These are phyloP conservation scores for Centropus bengalensis DNA, from an alignment of 2,113 vertebrate species.

Conservation along the genomic window DNA sequence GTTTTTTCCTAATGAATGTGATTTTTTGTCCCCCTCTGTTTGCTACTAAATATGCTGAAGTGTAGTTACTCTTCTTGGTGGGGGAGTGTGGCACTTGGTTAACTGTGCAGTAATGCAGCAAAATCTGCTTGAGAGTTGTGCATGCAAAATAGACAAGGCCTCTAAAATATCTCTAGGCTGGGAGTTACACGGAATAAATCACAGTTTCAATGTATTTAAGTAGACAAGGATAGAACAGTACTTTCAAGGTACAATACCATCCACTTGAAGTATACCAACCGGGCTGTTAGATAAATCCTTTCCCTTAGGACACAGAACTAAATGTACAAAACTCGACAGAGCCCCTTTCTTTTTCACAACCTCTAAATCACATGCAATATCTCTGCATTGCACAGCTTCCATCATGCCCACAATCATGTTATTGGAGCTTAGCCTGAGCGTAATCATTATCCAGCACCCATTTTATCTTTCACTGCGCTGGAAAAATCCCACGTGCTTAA, in stretches of 20 bases:
- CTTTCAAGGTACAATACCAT: not conserved
- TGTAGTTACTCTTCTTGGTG: not conserved
- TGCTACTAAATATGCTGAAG: not conserved
- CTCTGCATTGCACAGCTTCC: not conserved
- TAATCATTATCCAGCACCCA: not conserved
- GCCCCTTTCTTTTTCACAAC: not conserved
- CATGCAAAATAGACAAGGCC: not conserved
- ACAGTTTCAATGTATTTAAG: not conserved
- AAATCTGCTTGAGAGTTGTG: not conserved
- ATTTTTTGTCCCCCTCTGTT: not conserved
- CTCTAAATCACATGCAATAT: not conserved
- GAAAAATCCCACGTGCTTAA: not conserved
- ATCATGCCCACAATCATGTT: not conserved
- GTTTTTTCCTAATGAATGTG: not conserved
- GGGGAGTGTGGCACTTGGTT: not conserved
- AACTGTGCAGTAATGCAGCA: not conserved
- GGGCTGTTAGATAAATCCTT: not conserved
- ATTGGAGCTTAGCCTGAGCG: not conserved
- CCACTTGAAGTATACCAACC: not conserved
- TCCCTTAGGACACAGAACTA: not conserved
- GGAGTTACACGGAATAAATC: not conserved
- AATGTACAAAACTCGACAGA: not conserved
- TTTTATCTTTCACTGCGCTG: not conserved
- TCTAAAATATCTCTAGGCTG: not conserved
- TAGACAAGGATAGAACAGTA: not conserved